Evolutionary conservation across 2,797 vertebrate species (phyloP).

Genomic region (Erethizon dorsatum): DNA sequence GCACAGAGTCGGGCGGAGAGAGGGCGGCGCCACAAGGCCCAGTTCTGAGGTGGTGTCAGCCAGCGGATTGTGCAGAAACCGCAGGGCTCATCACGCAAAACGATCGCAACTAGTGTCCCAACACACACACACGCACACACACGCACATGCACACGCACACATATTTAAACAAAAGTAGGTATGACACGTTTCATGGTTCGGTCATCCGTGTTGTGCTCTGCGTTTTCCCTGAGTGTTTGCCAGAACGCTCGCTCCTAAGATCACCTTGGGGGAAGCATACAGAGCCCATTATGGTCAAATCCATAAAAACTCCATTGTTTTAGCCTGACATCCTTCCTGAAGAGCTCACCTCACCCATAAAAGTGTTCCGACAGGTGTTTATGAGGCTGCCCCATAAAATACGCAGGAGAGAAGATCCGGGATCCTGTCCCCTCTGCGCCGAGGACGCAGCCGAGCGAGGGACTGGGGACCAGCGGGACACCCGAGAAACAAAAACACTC

Average conservation of each 20-base stretch:
- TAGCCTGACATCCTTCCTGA: constrained; percentile 35
- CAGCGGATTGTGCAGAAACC: background rate
- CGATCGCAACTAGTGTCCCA: background rate
- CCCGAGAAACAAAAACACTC: background rate
- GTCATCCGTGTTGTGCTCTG: background rate
- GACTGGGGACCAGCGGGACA: background rate
- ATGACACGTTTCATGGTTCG: background rate
- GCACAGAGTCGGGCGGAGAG: background rate
- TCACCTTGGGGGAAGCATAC: background rate
- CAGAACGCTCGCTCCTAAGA: background rate
- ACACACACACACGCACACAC: background rate
- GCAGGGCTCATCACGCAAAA: background rate
- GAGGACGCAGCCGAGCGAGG: background rate
- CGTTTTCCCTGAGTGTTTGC: constrained; percentile 41
- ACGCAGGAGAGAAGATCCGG: background rate
- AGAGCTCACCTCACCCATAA: background rate
- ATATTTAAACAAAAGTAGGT: background rate
- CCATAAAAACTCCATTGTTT: constrained; percentile 1
- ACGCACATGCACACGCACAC: no score
- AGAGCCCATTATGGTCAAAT: background rate
- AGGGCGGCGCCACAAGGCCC: background rate
- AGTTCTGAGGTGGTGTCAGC: background rate
- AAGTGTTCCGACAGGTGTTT: background rate
- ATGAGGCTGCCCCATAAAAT: background rate
- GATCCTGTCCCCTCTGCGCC: background rate